Base-by-base conservation (phyloP, 2,797 vertebrate genomes). In the Centropyge bicolor region DNA sequence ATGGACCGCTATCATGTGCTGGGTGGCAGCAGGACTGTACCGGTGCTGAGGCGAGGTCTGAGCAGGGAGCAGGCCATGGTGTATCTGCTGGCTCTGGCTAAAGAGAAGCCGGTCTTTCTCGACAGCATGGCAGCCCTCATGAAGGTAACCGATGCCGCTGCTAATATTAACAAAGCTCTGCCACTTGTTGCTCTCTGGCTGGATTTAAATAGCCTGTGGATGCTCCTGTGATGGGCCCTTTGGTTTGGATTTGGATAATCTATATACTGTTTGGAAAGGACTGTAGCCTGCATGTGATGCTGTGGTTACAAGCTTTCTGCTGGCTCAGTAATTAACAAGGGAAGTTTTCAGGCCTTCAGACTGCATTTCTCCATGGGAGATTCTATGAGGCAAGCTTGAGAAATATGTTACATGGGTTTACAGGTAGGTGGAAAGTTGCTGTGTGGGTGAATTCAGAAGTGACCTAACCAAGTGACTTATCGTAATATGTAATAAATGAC, bases 141-240 rank as follows among this genome's bases (percentile, higher is more conserved):
- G 70, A 90, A 91, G 93, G 94, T 94, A 93, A 91, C 80, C 4
- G 56, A 64, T 17, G 70, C 77, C 12, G n/a, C 71, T 60, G 77
- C 71, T 79, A 78, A 83, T 88, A 80, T 87, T 71, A 84, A 81
- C 67, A 48, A 77, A 59, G 35, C 74, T 69, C 43, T 14, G 56
- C 17, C 73, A 67, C 73, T 55, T 66, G 48, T 62, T 74, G 62
- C 38, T 70, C 62, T 63, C 40, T 7, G 35, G 49, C 54, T 65
- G 61, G 63, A 75, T 85, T 78, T 64, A 82, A 70, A 76, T 68
- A 77, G 66, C 38, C 31, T 2, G 17, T 13, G 49, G 36, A 19
- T 61, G 64, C 31, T 62, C 41, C 35, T 70, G 68, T 45, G 62
- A 24, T n/a, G 12, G 16, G 55, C 2, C 51, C 36, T 65, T 20